Evolutionary conservation across 2,113 vertebrate genomes (phyloP).

Genomic region (Callaeas wilsoni): DNA sequence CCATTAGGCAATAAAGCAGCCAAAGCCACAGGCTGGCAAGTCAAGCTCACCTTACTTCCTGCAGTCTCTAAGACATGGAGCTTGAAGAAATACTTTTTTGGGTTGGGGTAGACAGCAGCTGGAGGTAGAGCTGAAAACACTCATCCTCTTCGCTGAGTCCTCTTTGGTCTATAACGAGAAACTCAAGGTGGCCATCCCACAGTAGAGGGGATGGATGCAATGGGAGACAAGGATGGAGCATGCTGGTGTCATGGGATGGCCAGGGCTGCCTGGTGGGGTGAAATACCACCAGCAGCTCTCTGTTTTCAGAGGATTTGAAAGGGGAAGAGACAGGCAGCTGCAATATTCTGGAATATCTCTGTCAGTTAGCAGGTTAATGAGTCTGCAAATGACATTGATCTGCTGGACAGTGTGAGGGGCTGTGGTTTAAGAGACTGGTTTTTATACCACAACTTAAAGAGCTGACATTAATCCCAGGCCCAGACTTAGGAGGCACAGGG

Average conservation of each 20-base stretch:
- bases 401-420: neutral
- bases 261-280: no score
- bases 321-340: neutral
- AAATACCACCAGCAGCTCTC: neutral
- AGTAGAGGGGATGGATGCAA: neutral
- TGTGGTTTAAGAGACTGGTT: neutral
- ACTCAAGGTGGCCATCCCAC: neutral
- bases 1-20: neutral
- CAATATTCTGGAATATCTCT: neutral
- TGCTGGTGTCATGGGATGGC: neutral
- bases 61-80: neutral
- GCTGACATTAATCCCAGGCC: neutral
- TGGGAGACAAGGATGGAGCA: neutral
- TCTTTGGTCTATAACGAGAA: accelerated
- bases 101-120: neutral
- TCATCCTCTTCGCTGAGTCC: accelerated
- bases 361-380: neutral
- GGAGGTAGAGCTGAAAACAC: neutral
- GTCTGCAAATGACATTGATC: neutral
- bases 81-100: neutral
- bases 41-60: neutral
- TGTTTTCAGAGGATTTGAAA: neutral
- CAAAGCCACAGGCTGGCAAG: neutral
- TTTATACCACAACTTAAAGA: neutral
- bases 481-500: neutral